Conservation (phyloP, 2,888 invertebrate species). For the Orchesella flavescens region DNA sequence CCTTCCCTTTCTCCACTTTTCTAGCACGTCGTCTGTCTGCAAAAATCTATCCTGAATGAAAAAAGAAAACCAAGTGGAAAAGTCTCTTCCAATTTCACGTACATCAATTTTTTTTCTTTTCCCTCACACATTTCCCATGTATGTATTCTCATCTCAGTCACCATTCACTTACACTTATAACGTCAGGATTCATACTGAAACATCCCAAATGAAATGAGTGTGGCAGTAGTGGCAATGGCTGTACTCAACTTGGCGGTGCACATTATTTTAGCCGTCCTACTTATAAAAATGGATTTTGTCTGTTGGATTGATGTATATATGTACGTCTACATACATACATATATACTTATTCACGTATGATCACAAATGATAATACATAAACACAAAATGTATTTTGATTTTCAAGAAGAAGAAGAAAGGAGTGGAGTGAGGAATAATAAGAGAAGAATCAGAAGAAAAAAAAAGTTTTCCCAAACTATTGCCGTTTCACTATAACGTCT, state of each 20-base stretch:
- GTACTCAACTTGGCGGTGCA: conserved; percentile 6
- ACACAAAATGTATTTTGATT: conserved; percentile 15
- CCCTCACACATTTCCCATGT: conserved; percentile 39
- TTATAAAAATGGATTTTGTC: not conserved
- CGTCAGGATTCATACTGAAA: conserved; percentile 36
- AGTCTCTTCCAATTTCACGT: conserved; percentile 62
- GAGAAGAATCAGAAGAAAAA: conserved; percentile 1
- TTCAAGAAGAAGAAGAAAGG: conserved; percentile 9
- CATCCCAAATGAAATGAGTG: conserved; percentile 31
- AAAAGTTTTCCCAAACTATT: not conserved
- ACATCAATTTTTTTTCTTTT: conserved; percentile 54
- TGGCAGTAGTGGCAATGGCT: conserved; percentile 17
- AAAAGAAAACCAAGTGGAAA: conserved; percentile 53
- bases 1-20: conserved; percentile 4
- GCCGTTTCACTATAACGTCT: not conserved
- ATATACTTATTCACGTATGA: conserved; percentile 9
- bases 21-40: conserved; percentile 11
- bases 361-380: conserved; percentile 16
- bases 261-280: conserved; percentile 1
- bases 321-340: not conserved
- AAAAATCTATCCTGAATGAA: conserved; percentile 20
- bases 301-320: conserved; percentile 5
- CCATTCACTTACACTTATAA: conserved; percentile 36
- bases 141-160: no score
- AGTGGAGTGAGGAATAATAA: conserved; percentile 6